These are phyloP conservation scores for Hesperia comma DNA, from an alignment of 2,888 invertebrate genomes.

Conservation along the genomic window DNA sequence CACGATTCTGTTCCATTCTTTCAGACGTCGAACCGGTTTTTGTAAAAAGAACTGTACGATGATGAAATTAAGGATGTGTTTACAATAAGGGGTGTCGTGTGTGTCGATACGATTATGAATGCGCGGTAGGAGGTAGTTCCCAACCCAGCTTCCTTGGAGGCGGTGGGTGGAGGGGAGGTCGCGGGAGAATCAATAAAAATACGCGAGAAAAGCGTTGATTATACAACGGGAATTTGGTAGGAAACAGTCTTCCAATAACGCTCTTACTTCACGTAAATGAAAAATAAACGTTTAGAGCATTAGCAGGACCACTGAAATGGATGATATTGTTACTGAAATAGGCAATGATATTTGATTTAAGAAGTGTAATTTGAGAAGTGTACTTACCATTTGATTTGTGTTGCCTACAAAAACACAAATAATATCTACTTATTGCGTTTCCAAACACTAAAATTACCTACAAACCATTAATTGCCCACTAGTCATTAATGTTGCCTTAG, in stretches of 20 bases:
- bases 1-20: constrained; percentile 81
- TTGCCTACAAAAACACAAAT: too few species aligned
- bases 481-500: too few species aligned
- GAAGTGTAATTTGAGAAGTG: background rate
- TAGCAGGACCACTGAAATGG: constrained; percentile 6
- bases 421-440: too few species aligned
- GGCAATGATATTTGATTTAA: constrained; percentile 1
- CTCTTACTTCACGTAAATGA: constrained; percentile 52
- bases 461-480: too few species aligned
- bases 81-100: constrained; percentile 60
- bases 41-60: constrained; percentile 58
- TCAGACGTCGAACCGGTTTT: constrained; percentile 48
- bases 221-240: constrained; percentile 77
- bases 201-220: constrained; percentile 83
- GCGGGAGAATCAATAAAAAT: constrained; percentile 81
- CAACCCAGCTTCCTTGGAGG: constrained; percentile 73
- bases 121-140: constrained; percentile 82
- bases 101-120: constrained; percentile 83
- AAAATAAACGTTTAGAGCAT: constrained; percentile 49
- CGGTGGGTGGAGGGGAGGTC: constrained; percentile 59
- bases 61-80: constrained; percentile 63
- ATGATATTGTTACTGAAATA: constrained; percentile 15
- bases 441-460: too few species aligned
- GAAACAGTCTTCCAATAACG: constrained; percentile 73
- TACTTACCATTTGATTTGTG: too few species aligned